Evolutionary conservation across 2,113 vertebrate genomes (phyloP).

Genomic region (Perognathus longimembris): DNA sequence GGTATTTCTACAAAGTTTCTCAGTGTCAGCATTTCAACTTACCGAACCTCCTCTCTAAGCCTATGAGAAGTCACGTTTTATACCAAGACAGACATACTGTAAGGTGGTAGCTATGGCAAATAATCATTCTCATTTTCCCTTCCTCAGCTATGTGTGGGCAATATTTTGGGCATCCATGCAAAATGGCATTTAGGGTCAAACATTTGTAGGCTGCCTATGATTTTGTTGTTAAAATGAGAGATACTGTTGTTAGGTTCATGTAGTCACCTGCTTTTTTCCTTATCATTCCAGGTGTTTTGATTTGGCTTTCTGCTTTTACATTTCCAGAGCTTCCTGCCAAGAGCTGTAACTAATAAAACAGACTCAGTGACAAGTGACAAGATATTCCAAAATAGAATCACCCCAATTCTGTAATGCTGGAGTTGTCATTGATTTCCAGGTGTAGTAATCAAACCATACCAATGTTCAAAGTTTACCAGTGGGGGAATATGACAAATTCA

Average conservation of each 20-base stretch:
- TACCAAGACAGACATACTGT: background rate
- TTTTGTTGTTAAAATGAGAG: constrained; percentile 49
- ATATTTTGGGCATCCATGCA: constrained; percentile 64
- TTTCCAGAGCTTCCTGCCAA: constrained; percentile 83
- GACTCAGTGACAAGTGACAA: constrained; percentile 81
- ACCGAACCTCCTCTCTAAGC: background rate
- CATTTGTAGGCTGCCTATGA: constrained; percentile 66
- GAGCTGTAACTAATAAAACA: constrained; percentile 83
- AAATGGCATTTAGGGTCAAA: constrained; percentile 62
- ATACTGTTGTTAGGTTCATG: constrained; percentile 46
- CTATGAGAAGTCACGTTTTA: constrained; percentile 32
- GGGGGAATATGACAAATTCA: constrained; percentile 70
- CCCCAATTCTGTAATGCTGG: constrained; percentile 74
- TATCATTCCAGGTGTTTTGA: constrained; percentile 81
- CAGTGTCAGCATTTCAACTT: background rate
- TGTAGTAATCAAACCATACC: constrained; percentile 83
- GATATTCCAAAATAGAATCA: constrained; percentile 82
- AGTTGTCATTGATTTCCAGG: constrained; percentile 80
- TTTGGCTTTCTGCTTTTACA: constrained; percentile 82
- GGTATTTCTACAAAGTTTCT: constrained; percentile 11
- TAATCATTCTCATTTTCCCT: constrained; percentile 48
- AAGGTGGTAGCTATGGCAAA: constrained; percentile 41
- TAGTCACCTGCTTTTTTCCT: constrained; percentile 81
- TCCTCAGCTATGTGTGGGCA: constrained; percentile 47
- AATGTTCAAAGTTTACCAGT: constrained; percentile 78